A percentile compares a stretch with the other conserved stretches of the same genome.
phyloP scores from a whole-genome alignment of 1,140 invertebrate species.

The Contarinia nasturtii region DNA sequence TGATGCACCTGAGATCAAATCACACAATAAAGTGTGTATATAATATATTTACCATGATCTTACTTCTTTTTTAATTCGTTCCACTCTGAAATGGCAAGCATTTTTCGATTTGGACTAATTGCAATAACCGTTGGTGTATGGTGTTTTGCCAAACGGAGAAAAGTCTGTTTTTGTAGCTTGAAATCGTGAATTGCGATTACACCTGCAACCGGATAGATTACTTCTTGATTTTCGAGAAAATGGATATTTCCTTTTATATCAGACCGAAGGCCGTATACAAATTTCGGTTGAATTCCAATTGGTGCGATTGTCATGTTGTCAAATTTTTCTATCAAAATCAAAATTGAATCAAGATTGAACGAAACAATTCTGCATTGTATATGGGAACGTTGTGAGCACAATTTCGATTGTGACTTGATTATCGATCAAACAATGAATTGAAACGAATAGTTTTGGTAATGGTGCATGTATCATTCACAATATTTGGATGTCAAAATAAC shows the following conservation, averaged over 20 bases:
- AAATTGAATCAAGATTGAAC: no score
- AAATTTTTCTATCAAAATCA: no score
- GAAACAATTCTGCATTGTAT: no score
- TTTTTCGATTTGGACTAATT: slow-evolving; percentile 16
- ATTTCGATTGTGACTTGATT: no score
- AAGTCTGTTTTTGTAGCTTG: slow-evolving; percentile 26
- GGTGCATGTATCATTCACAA: no score
- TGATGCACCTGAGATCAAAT: slow-evolving; percentile 25
- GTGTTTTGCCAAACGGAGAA: slow-evolving; percentile 22
- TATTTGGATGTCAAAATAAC: no score
- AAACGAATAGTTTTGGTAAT: no score
- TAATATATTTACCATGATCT: background rate
- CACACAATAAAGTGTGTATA: background rate
- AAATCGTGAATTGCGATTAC: slow-evolving; percentile 37
- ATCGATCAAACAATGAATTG: no score
- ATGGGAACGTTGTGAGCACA: no score
- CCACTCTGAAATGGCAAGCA: slow-evolving; percentile 17
- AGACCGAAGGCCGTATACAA: slow-evolving; percentile 37
- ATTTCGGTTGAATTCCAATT: slow-evolving; percentile 26
- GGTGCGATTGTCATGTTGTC: no score
- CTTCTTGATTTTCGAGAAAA: slow-evolving; percentile 35
- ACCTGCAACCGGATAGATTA: slow-evolving; percentile 41
- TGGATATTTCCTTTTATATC: slow-evolving; percentile 35
- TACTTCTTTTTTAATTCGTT: background rate
- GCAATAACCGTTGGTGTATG: slow-evolving; percentile 14